Evolutionary conservation across 2,113 vertebrate species (phyloP), one percentile per base, ranked within the genome.

Genomic region (Scomber scombrus): DNA sequence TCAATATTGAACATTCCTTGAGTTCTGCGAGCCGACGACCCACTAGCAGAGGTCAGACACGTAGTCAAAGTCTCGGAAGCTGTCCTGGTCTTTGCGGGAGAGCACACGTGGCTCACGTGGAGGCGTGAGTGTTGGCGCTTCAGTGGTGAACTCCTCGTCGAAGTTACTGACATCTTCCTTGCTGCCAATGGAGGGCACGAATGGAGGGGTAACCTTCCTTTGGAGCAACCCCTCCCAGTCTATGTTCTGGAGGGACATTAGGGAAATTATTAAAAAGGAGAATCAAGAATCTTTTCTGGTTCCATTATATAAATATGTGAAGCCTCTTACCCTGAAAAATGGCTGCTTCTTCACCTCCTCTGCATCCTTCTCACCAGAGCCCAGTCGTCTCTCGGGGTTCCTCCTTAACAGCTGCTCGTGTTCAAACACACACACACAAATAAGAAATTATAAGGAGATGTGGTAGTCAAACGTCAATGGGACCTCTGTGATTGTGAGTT

Each of bases 321-420:
- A 15, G 3, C 12, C 26, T 18, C 96, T 95, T 85, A 99, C 98
- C 91, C 96, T 96, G 88, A 99, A 99, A 91, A 99, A 99, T 43
- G 97, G 96, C 88, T 99, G 98, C 82, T 97, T 99, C 93, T 99
- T 99, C 76, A 99, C 97, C 84, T 99, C 98, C 84, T 99, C 98
- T 34, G 98, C 98, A 84, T 99, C 98, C 67, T 97, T 99, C 85
- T 99, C 97, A 71, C 97, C 95, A 65, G 97, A 98, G 65, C 98
- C 98, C 45, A 99, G 95, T 46, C 98, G 95, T 50, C 97, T 94
- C 71, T 99, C 97, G 21, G 98, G 98, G 85, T 99, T 98, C 92
- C 97, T 96, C 88, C 97, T 94, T 65, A 99, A 90, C 67, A 99
- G 95, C 98, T 99, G 93, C 62, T 63, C 52, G 34, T 14, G 3